Percentiles rank a stretch among this genome's conserved stretches.
Conservation (phyloP, 1,140 invertebrate species). For the Trichonephila clavata region DNA sequence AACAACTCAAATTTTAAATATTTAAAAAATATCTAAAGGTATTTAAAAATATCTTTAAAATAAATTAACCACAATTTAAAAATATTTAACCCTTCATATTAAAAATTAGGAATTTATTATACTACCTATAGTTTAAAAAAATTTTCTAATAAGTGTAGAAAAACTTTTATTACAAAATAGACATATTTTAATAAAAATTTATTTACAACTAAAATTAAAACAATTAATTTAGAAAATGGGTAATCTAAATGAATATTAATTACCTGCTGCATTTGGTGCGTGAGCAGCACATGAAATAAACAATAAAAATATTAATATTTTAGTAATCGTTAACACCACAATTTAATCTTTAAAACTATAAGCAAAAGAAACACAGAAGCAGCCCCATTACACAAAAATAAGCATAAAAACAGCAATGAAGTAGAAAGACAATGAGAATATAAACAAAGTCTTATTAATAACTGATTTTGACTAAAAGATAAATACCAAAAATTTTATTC, state of each 20-base stretch:
- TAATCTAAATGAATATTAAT: conserved; percentile 68
- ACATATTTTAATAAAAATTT: no score
- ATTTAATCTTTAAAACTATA: conserved; percentile 2
- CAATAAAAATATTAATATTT: conserved; percentile 75
- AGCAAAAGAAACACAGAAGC: conserved; percentile 46
- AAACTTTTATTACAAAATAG: no score
- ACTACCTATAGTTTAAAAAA: no score
- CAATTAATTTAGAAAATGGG: conserved; percentile 24
- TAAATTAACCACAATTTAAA: no score
- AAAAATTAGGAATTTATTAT: no score
- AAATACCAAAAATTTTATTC: neutral
- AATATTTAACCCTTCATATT: no score
- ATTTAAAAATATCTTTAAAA: no score
- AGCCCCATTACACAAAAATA: conserved; percentile 21
- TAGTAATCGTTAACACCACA: conserved; percentile 43
- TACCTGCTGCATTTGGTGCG: conserved; percentile 75
- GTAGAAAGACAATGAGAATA: neutral
- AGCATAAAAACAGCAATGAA: neutral
- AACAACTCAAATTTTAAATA: no score
- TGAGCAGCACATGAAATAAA: conserved; percentile 76
- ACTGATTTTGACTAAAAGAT: neutral
- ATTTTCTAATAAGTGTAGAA: no score
- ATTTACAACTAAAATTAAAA: neutral
- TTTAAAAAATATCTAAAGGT: no score
- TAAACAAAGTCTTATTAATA: neutral